These are phyloP conservation scores for Triplophysa yarkandensis DNA, from an alignment of 2,797 vertebrate species.

Conservation along the genomic window DNA sequence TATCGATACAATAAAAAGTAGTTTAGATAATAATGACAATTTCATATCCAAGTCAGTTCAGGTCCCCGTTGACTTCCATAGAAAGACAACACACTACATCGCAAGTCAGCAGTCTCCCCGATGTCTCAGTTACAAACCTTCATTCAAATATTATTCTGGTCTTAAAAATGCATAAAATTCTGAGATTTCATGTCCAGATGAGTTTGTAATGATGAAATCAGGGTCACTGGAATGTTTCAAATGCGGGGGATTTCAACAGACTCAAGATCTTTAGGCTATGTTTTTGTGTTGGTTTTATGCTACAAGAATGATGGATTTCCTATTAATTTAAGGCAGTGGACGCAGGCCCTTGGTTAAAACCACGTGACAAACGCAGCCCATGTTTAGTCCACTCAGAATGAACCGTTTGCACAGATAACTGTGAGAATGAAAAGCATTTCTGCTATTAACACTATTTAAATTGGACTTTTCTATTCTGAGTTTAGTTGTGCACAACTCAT, in stretches of 20 bases:
- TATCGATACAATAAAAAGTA: no score
- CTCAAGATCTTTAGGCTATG: neutral
- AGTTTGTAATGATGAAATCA: neutral
- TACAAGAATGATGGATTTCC: neutral
- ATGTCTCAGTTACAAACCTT: no score
- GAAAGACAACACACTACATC: no score
- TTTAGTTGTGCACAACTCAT: neutral
- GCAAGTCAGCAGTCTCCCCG: no score
- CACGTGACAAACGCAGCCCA: neutral
- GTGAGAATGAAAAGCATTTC: slow-evolving; percentile 39
- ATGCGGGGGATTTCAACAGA: neutral
- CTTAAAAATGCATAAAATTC: neutral
- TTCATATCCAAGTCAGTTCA: no score
- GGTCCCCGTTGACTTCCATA: no score
- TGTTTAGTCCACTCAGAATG: slow-evolving; percentile 22
- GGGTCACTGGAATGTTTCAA: neutral
- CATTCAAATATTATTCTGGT: no score
- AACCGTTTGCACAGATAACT: slow-evolving; percentile 5
- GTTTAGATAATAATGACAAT: no score
- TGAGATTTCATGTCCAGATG: neutral
- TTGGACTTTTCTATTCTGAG: neutral
- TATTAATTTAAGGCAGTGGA: neutral
- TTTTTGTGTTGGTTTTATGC: neutral
- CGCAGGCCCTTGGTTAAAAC: neutral
- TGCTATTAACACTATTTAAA: slow-evolving; percentile 44